A percentile compares a stretch with the other conserved stretches of the same genome.
Conservation (phyloP, 1,140 invertebrate genomes). For the Heliconius eleuchia region DNA sequence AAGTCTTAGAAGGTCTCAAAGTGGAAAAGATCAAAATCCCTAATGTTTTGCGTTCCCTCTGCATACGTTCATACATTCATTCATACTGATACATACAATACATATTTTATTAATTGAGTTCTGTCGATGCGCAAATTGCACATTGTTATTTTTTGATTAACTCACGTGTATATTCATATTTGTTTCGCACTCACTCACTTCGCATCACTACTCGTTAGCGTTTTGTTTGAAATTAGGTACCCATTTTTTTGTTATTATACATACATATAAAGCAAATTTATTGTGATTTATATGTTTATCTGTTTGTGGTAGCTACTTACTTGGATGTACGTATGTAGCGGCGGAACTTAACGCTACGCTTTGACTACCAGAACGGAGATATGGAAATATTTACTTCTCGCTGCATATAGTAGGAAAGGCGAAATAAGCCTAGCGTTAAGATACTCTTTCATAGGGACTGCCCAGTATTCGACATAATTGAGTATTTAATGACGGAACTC, state of each 20-base stretch:
- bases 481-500: no score
- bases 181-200: neutral
- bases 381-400: no score
- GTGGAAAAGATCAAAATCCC: no score
- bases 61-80: neutral
- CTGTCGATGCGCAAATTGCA: slow-evolving; percentile 10
- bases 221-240: neutral
- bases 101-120: slow-evolving; percentile 9
- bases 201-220: neutral
- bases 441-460: no score
- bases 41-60: no score
- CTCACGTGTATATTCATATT: neutral
- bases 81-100: neutral
- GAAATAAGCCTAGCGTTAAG: no score
- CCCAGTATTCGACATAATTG: no score
- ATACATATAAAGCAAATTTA: neutral
- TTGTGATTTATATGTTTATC: neutral
- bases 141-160: slow-evolving; percentile 11
- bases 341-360: no score
- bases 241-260: neutral
- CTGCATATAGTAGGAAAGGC: no score
- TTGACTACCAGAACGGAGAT: no score
- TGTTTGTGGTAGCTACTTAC: no score
- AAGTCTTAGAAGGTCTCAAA: neutral
- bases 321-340: no score